A percentile compares a stretch with the other conserved stretches of the same genome.
Conservation (phyloP, 2,797 vertebrate genomes). For the Sitta carolinensis region DNA sequence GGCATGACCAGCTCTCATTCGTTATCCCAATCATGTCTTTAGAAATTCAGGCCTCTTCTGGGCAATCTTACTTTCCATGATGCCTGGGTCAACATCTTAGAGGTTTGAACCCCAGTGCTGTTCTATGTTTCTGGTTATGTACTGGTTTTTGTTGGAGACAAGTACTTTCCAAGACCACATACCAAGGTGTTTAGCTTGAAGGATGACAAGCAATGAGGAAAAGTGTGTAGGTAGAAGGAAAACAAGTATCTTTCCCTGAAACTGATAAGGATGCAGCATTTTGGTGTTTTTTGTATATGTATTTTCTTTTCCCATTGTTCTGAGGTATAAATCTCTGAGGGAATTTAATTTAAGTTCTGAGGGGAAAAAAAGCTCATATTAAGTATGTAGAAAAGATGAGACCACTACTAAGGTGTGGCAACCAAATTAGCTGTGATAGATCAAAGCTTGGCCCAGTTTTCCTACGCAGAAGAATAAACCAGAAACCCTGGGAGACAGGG, state of each 20-base stretch:
- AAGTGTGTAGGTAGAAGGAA: not conserved
- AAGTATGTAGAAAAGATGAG: not conserved
- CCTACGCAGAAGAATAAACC: no score
- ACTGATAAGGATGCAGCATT: not conserved
- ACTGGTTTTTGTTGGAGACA: not conserved
- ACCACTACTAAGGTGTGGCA: not conserved
- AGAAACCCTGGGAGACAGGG: no score
- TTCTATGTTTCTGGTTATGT: not conserved
- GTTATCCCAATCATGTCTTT: not conserved
- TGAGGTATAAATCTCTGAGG: not conserved
- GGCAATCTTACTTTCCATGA: not conserved
- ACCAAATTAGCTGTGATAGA: no score
- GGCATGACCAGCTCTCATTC: not conserved
- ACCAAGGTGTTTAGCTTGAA: not conserved
- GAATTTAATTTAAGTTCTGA: not conserved
- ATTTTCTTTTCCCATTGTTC: not conserved
- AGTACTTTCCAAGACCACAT: not conserved
- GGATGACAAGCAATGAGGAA: not conserved
- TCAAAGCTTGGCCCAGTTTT: no score
- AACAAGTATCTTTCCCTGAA: not conserved
- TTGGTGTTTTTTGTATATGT: not conserved
- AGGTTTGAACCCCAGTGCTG: not conserved
- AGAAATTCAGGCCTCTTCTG: not conserved
- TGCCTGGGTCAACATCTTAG: not conserved
- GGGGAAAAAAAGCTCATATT: not conserved